Percentiles rank a stretch among this genome's conserved stretches.
phyloP scores from a whole-genome alignment of 30 jellyfish, hydroid and myxozoan species.

The Euphysa ruthae region DNA sequence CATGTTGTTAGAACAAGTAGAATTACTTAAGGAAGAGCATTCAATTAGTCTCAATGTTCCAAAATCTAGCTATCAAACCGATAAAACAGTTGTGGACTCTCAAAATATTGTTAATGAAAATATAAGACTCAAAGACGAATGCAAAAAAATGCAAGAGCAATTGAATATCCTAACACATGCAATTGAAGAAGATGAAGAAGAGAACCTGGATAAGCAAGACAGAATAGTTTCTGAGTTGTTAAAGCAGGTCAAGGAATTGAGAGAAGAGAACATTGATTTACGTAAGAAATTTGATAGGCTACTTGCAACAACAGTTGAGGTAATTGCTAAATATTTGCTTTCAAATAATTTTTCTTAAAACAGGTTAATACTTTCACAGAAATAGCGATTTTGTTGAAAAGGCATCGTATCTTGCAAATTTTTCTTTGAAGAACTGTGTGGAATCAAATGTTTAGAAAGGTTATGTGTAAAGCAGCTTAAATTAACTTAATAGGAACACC shows the following conservation, averaged over 20 bases:
- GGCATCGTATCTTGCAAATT: too few species aligned
- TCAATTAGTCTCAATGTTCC: slow-evolving; percentile 3
- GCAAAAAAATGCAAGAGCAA: slow-evolving; percentile 27
- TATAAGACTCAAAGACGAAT: slow-evolving; percentile 20
- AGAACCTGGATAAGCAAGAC: slow-evolving; percentile 22
- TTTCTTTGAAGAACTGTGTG: too few species aligned
- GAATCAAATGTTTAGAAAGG: too few species aligned
- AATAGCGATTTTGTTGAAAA: too few species aligned
- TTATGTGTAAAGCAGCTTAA: too few species aligned
- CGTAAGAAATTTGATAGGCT: slow-evolving; percentile 8
- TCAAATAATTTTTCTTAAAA: too few species aligned
- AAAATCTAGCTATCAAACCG: neutral
- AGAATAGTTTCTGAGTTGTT: slow-evolving; percentile 45
- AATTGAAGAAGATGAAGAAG: slow-evolving; percentile 25
- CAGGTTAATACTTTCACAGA: too few species aligned
- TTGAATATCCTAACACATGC: slow-evolving; percentile 37
- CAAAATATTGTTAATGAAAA: slow-evolving; percentile 34
- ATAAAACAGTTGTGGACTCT: neutral
- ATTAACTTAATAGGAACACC: too few species aligned
- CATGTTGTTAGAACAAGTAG: slow-evolving; percentile 59
- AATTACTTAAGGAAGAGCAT: slow-evolving; percentile 35
- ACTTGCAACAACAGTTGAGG: slow-evolving; percentile 7
- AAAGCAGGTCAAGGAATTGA: slow-evolving; percentile 37
- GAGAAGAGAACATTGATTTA: slow-evolving; percentile 42
- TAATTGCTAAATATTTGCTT: neutral